Percentiles rank a stretch among this genome's conserved stretches.
Evolutionary conservation across 2,797 vertebrate species (phyloP).

Genomic region (Anguilla megastoma): DNA sequence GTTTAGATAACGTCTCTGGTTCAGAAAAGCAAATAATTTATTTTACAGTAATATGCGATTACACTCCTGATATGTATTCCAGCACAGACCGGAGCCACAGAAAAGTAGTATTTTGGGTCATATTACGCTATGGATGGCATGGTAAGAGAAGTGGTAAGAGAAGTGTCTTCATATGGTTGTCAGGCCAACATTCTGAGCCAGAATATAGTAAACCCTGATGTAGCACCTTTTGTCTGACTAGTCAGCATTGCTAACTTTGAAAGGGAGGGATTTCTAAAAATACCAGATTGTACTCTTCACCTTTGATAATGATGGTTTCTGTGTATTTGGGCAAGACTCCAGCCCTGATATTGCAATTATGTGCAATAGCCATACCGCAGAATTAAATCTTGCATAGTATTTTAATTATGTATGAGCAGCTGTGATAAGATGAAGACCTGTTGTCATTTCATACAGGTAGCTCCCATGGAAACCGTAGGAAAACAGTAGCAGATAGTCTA

Average conservation of each 20-base stretch:
- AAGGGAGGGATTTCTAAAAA: neutral
- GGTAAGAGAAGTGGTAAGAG: neutral
- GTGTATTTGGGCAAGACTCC: conserved; percentile 21
- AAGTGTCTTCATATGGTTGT: neutral
- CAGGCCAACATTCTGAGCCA: neutral
- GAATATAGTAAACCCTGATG: no score
- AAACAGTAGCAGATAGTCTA: neutral
- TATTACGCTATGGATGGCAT: neutral
- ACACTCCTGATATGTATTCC: neutral
- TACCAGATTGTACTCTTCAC: neutral
- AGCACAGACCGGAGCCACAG: neutral
- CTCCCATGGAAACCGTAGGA: neutral
- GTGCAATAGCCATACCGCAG: neutral
- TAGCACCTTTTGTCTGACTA: neutral
- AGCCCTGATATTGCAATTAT: conserved; percentile 35
- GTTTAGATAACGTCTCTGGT: no score
- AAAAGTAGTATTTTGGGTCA: neutral
- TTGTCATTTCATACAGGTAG: neutral
- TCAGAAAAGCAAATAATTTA: no score
- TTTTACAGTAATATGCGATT: neutral
- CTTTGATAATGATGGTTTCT: neutral
- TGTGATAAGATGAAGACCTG: neutral
- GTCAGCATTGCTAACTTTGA: neutral
- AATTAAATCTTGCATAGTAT: neutral
- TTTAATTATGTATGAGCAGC: neutral